Percentiles rank a stretch among this genome's conserved stretches.
phyloP scores from a whole-genome alignment of 2,113 vertebrate genomes.

The Notothenia rossii region DNA sequence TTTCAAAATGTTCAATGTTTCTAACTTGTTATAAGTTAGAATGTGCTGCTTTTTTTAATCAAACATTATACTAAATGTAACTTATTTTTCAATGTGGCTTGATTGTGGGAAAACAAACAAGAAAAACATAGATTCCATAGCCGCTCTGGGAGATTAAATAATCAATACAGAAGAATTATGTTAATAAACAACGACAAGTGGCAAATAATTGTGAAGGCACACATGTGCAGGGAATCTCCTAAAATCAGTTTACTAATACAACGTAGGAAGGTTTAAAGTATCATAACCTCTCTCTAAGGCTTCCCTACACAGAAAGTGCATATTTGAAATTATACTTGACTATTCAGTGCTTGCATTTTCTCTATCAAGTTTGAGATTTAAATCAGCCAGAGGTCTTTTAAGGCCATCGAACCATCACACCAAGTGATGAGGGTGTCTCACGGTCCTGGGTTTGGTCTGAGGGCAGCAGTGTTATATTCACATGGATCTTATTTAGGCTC shows the following conservation, averaged over 20 bases:
- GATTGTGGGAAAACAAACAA: neutral
- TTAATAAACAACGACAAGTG: neutral
- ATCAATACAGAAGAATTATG: neutral
- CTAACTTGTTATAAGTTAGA: too few species aligned
- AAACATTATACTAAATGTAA: too few species aligned
- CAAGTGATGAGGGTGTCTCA: conserved; percentile 15
- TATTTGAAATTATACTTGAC: neutral
- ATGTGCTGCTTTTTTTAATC: too few species aligned
- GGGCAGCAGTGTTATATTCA: conserved; percentile 43
- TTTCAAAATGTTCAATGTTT: too few species aligned
- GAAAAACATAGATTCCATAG: neutral
- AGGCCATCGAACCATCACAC: conserved; percentile 22
- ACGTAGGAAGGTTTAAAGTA: neutral
- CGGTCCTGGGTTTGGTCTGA: conserved; percentile 26
- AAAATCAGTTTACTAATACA: neutral
- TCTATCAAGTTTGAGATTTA: neutral
- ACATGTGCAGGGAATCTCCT: neutral
- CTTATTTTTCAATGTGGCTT: neutral
- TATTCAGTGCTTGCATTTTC: neutral
- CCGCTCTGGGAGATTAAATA: neutral
- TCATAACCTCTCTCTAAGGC: neutral
- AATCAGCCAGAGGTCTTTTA: conserved; percentile 7
- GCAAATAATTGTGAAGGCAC: neutral
- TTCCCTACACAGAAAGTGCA: neutral
- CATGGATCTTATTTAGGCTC: conserved; percentile 42